Evolutionary conservation across 2,888 invertebrate species (phyloP).

Genomic region (Dendrolimus pini): DNA sequence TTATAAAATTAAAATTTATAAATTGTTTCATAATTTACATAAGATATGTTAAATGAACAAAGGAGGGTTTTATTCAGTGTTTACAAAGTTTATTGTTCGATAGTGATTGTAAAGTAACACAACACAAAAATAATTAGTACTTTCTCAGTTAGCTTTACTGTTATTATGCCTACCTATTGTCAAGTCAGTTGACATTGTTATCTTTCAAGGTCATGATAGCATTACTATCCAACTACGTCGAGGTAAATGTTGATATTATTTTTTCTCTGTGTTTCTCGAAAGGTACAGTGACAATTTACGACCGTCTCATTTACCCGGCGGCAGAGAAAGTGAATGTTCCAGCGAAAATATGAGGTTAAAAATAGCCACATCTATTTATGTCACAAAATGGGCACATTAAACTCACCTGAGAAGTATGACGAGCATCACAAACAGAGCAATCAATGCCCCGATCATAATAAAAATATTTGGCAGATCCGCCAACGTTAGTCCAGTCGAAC

Average conservation of each 20-base stretch:
- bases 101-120: no score
- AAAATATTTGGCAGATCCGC: slow-evolving; percentile 86
- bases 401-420: slow-evolving; percentile 84
- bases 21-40: no score
- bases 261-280: not conserved
- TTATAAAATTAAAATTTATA: no score
- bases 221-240: not conserved
- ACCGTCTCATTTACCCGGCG: not conserved
- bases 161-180: no score
- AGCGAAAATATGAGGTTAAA: not conserved
- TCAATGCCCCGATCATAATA: slow-evolving; percentile 83
- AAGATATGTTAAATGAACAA: no score
- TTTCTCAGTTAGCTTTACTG: no score
- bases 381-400: slow-evolving; percentile 3
- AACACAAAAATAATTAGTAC: no score
- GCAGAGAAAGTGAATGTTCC: not conserved
- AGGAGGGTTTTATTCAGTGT: no score
- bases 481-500: slow-evolving; percentile 77
- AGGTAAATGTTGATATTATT: not conserved
- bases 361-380: slow-evolving; percentile 2
- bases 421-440: slow-evolving; percentile 85
- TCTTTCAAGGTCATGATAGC: not conserved
- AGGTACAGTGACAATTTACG: not conserved
- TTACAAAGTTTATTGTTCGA: no score
- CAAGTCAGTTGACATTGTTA: not conserved